Evolutionary conservation across 1,140 invertebrate genomes (phyloP), one percentile per base, ranked within the genome.

Genomic region (Drosophila athabasca): DNA sequence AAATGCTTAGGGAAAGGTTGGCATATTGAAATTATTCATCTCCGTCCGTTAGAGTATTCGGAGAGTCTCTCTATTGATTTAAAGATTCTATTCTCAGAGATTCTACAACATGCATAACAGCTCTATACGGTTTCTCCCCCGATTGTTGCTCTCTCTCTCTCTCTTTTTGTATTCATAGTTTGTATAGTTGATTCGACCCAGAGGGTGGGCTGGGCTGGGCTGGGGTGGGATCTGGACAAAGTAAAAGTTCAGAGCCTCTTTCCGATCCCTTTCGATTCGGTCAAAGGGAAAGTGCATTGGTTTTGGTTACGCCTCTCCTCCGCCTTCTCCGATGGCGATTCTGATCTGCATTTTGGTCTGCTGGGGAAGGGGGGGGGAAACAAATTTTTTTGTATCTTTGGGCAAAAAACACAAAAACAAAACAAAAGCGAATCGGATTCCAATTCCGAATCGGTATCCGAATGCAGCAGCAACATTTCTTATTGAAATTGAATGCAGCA

Each of bases 401-500:
- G 51, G 39, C 49, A 50, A 61, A 71, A 64, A 68, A 26, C 24
- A 26, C 24, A 45, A 62, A 35, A 13, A 41, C 48, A 48, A 75
- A 71, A 62, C 60, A 84, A 81, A 85, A 76, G 62, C 66, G 57
- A 80, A 68, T 65, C 59, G 62, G 62, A 73, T 59, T 74, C 76
- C 70, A 62, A 44, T 59, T 62, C 51, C 62, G 49, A 53, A 69
- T 69, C 44, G 72, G 49, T 48, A 69, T 69, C 44, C 68, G 76
- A 78, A 85, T 77, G 59, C 58, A 64, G 70, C 74, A 74, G 60
- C 74, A 74, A 69, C 51, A 69, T 75, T 67, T 75, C 71, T 75
- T 62, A 75, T 87, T 78, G 74, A 64, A 79, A 87, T 77, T 87
- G 77, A 87, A 77, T 81, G 77, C 73, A 80, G 44, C 60, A 59